Evolutionary conservation across 2,113 vertebrate genomes (phyloP), one percentile per base, ranked within the genome.

Genomic region (Sapayoa aenigma): DNA sequence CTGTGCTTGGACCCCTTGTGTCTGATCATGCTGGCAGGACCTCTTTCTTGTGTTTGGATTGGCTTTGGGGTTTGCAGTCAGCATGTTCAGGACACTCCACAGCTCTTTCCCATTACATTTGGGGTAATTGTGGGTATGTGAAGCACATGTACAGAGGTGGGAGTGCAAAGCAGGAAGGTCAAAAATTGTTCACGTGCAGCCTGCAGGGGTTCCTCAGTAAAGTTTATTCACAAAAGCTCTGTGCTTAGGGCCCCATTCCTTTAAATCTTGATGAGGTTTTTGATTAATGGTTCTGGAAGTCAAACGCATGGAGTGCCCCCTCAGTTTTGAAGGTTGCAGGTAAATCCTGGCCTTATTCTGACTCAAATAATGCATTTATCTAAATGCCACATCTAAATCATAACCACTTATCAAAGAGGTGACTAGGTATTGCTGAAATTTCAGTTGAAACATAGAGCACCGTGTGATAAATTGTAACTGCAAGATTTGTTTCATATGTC

Each of bases 401-500:
- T 84, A 79, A 74, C 39, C 75, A 68, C 77, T 94, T 65, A 90
- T 87, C 87, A 89, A 91, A 88, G 35, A 49, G 15, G 81, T 78
- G 75, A 95, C 87, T 88, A 56, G 66, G 62, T 66, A 69, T 46
- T 35, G 42, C 73, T 67, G 83, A 82, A 81, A 52, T 96, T 97
- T 95, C 89, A 86, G 53, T 76, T 72, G 92, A 95, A 96, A 92
- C 81, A 66, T 58, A 79, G 86, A 88, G 79, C n/a, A 78, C 75
- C 14, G 19, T 87, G 87, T 94, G 95, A 97, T 96, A 95, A 97
- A 98, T 96, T 96, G 81, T 81, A 96, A 92, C 96, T 95, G 90
- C 80, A 95, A 96, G 94, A 97, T 91, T 89, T 92, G 92, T 95
- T 97, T 98, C 86, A 4, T 97, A 96, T 97, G 96, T 97, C 96